Evolutionary conservation across 2,888 invertebrate genomes (phyloP).

Genomic region (Nomada hirtipes): DNA sequence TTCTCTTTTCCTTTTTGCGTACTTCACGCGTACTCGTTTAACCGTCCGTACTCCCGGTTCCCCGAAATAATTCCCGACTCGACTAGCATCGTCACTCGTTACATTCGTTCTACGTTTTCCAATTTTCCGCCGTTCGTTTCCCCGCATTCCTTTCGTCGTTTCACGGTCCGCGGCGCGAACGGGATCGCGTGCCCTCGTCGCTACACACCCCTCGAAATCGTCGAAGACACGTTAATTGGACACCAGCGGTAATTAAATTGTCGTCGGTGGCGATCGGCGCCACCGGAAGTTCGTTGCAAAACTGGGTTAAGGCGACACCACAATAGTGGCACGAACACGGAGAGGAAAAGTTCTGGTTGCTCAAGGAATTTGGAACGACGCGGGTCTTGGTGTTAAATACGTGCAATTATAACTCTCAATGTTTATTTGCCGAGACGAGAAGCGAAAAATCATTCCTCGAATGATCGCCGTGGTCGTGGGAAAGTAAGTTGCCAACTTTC

Average conservation of each 20-base stretch:
- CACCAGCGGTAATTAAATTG: slow-evolving; percentile 38
- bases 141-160: background rate
- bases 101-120: slow-evolving; percentile 16
- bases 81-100: slow-evolving; percentile 80
- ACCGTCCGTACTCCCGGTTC: slow-evolving; percentile 2
- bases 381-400: too few species aligned
- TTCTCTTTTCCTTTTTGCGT: slow-evolving; percentile 6
- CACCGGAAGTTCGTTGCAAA: slow-evolving; percentile 38
- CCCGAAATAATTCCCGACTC: slow-evolving; percentile 59
- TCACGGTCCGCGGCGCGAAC: background rate
- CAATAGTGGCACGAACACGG: slow-evolving; percentile 7
- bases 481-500: too few species aligned
- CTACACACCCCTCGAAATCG: slow-evolving; percentile 7
- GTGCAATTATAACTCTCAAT: too few species aligned
- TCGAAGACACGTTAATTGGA: slow-evolving; percentile 39
- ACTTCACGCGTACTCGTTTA: slow-evolving; percentile 28
- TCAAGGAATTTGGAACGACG: too few species aligned
- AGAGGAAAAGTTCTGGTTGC: too few species aligned
- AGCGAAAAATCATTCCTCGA: too few species aligned
- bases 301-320: slow-evolving; percentile 52
- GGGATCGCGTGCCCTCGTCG: slow-evolving; percentile 33
- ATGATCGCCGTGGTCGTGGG: too few species aligned
- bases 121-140: background rate
- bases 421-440: too few species aligned
- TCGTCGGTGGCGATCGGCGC: slow-evolving; percentile 33